Percentiles rank a stretch among this genome's conserved stretches.
phyloP scores from a whole-genome alignment of 2,113 vertebrate genomes.

The Dasyornis broadbenti region DNA sequence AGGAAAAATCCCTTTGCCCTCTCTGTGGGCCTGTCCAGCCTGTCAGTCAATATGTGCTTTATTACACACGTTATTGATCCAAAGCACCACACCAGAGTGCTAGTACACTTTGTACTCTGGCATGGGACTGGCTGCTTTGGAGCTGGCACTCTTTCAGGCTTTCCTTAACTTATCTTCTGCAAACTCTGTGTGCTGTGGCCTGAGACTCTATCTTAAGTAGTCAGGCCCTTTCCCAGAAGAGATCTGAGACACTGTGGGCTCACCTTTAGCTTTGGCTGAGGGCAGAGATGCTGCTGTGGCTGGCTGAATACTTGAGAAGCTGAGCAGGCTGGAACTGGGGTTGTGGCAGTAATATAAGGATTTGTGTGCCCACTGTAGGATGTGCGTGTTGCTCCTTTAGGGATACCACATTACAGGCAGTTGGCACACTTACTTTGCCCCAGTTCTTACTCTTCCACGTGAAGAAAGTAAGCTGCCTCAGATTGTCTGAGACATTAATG shows the following conservation, averaged over 20 bases:
- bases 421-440: background rate
- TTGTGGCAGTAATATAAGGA: background rate
- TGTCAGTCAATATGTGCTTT: background rate
- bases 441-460: background rate
- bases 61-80: background rate
- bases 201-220: background rate
- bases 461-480: background rate
- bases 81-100: background rate
- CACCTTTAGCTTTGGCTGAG: background rate
- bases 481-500: background rate
- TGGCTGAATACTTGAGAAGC: background rate
- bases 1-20: background rate
- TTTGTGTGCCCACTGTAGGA: background rate
- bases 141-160: background rate
- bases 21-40: background rate
- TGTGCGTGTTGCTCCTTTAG: background rate
- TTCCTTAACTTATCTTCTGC: background rate
- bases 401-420: background rate
- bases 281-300: background rate
- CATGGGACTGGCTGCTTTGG: background rate
- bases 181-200: background rate
- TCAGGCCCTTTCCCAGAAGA: background rate
- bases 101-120: background rate
- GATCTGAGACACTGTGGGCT: background rate
- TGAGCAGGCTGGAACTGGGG: background rate